Conservation (phyloP, 2,888 invertebrate species). For the Octonoba sinensis region DNA sequence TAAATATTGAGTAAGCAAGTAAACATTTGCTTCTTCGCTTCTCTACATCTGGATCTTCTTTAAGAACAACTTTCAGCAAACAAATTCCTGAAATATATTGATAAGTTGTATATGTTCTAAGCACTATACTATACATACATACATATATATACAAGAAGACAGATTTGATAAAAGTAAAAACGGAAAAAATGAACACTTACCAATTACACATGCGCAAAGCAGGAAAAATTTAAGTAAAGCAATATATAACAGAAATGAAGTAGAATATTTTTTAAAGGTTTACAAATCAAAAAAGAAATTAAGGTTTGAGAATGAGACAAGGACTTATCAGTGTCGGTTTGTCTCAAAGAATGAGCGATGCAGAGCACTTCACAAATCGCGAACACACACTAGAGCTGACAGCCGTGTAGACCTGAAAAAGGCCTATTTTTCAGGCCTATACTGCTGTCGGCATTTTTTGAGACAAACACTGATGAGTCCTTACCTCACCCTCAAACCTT, state of each 20-base stretch:
- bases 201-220: background rate
- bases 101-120: background rate
- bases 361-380: too few species aligned
- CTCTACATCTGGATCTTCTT: slow-evolving; percentile 28
- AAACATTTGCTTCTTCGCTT: slow-evolving; percentile 9
- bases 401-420: background rate
- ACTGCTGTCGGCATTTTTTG: too few species aligned
- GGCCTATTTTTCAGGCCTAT: background rate
- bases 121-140: background rate
- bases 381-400: too few species aligned
- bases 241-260: too few species aligned
- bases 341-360: too few species aligned
- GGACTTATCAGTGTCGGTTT: too few species aligned
- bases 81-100: slow-evolving; percentile 40
- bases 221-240: too few species aligned
- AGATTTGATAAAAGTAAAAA: background rate
- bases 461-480: too few species aligned
- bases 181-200: background rate
- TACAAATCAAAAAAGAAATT: too few species aligned
- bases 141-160: background rate
- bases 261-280: too few species aligned
- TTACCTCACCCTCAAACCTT: too few species aligned
- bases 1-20: slow-evolving; percentile 14
- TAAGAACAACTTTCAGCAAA: slow-evolving; percentile 32
- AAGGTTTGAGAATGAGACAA: too few species aligned